Percentiles rank a stretch among this genome's conserved stretches.
Evolutionary conservation across 2,888 invertebrate species (phyloP).

Genomic region (Julus scandinavius): DNA sequence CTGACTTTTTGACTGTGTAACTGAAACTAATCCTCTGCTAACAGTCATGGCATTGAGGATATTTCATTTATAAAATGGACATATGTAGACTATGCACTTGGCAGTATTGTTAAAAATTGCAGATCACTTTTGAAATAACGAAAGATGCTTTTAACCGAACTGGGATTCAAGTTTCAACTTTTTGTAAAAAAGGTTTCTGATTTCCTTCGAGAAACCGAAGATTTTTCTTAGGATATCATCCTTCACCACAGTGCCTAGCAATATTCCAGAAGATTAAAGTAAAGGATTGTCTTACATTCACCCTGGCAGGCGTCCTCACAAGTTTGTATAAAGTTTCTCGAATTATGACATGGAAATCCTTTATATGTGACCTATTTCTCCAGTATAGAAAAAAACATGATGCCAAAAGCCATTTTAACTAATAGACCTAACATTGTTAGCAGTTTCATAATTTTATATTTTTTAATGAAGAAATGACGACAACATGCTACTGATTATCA

Average conservation of each 20-base stretch:
- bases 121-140: background rate
- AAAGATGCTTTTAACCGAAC: background rate
- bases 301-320: background rate
- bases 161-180: background rate
- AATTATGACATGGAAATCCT: background rate
- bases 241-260: background rate
- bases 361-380: background rate
- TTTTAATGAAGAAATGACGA: background rate
- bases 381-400: background rate
- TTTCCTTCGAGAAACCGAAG: background rate
- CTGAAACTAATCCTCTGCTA: background rate
- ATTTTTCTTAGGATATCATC: background rate
- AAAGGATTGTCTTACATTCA: background rate
- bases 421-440: background rate
- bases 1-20: background rate
- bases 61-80: background rate
- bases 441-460: background rate
- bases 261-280: constrained; percentile 14
- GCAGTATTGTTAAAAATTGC: background rate
- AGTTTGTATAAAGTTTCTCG: background rate
- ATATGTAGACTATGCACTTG: background rate
- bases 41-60: background rate
- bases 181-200: background rate
- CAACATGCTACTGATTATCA: no score
- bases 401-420: background rate